Base-by-base conservation (phyloP, 2,888 invertebrate species). In the Hypomecis atomaria region DNA sequence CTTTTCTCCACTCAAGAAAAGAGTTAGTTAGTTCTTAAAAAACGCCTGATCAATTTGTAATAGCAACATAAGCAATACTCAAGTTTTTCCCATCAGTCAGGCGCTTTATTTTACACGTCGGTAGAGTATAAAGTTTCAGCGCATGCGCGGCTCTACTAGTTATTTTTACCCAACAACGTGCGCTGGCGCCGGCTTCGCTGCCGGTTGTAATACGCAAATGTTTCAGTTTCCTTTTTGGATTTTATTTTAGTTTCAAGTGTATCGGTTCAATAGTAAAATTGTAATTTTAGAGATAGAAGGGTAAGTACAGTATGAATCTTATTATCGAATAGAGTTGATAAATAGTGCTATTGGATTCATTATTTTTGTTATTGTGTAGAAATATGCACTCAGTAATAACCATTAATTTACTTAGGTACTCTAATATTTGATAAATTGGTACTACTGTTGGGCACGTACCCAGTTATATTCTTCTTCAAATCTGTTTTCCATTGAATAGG, bases 91-190 rank as follows among this genome's bases (percentile, higher is more conserved):
- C 11, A 10, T 6, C 33, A 40, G 6, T 13, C 50, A 40, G 52
- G 33, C 52, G n/a, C 33, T 42, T 23, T 9, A 23, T n/a, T 23
- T 10, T 33, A 52, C 10, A 37, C 11, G 33, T 33, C 13, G 38
- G 34, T 13, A 10, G 13, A 36, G 45, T 71, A 53, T 79, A 69
- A 60, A 65, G 72, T 78, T 78, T 71, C 78, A 72, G 48, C 62
- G 71, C 64, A 67, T 66, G 60, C 56, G 65, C 47, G 58, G 65
- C 23, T 42, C 7, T 38, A 7, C 23, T 34, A 71, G 76, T 79
- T 85, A 85, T 86, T 86, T 84, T 75, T 83, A 83, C 40, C 67
- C 65, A 69, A 63, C 67, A 67, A 69, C 52, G 64, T 62, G 77
- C 73, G 72, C 71, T 53, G 58, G 73, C 72, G 73, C 73, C 58